These are phyloP conservation scores for Aythya baeri DNA, from an alignment of 2,113 vertebrate species.

Conservation along the genomic window DNA sequence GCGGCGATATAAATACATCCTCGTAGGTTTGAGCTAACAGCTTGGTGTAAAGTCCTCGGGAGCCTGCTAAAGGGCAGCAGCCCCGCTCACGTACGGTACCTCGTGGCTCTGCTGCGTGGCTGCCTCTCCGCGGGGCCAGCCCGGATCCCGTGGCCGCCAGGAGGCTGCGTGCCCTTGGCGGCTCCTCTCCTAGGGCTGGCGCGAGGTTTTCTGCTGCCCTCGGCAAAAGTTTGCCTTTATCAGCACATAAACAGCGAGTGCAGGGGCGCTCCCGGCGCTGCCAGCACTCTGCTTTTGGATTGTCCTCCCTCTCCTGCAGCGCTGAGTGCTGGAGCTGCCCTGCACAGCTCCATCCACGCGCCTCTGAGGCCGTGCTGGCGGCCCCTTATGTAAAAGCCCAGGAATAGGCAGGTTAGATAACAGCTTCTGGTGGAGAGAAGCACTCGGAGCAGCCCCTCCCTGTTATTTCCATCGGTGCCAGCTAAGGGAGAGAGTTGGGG, in stretches of 20 bases:
- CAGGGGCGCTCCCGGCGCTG: background rate
- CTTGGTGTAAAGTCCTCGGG: background rate
- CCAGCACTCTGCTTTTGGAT: background rate
- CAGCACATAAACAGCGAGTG: background rate
- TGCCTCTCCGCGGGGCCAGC: background rate
- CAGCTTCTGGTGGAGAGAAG: slow-evolving; percentile 53
- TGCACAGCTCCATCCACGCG: background rate
- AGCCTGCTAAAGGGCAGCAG: slow-evolving; percentile 50
- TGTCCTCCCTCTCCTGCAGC: background rate
- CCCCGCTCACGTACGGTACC: background rate
- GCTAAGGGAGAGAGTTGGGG: slow-evolving; percentile 26
- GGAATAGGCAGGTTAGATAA: slow-evolving; percentile 62
- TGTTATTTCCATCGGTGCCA: slow-evolving; percentile 44
- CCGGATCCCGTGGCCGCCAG: accelerated
- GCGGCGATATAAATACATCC: slow-evolving; percentile 40
- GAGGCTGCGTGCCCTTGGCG: slow-evolving; percentile 10
- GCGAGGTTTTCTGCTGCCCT: slow-evolving; percentile 56
- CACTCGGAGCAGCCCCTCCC: slow-evolving; percentile 24
- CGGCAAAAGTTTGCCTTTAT: slow-evolving; percentile 45
- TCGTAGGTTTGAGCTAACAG: slow-evolving; percentile 34
- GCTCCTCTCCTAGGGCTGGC: background rate
- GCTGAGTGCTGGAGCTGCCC: background rate
- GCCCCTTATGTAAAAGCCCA: slow-evolving; percentile 48
- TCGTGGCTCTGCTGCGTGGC: background rate
- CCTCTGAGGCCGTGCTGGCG: background rate